Evolutionary conservation across 2,888 invertebrate species (phyloP).

Genomic region (Neoaliturus tenellus): DNA sequence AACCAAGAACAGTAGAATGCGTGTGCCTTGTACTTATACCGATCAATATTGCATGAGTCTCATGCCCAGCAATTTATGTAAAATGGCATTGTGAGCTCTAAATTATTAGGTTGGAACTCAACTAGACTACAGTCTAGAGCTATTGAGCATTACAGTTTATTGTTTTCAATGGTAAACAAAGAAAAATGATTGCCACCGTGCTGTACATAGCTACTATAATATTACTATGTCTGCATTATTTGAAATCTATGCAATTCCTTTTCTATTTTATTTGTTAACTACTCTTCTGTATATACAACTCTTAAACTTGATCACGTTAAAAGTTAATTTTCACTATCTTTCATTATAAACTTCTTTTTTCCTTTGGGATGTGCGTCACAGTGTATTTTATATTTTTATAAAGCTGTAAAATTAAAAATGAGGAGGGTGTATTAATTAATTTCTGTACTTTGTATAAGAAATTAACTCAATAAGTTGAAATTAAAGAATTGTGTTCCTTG

Average conservation of each 20-base stretch:
- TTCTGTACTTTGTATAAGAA: too few relatives aligned
- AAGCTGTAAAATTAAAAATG: too few relatives aligned
- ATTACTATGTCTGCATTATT: not conserved
- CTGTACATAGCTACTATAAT: constrained; percentile 27
- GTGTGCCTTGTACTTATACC: constrained; percentile 21
- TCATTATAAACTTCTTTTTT: too few relatives aligned
- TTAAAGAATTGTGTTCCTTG: too few relatives aligned
- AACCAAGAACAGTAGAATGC: not conserved
- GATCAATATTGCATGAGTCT: constrained; percentile 44
- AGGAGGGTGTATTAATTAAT: too few relatives aligned
- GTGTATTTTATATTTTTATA: too few relatives aligned
- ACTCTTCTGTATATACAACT: not conserved
- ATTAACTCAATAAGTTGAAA: too few relatives aligned
- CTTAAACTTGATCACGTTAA: too few relatives aligned
- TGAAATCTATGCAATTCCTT: not conserved
- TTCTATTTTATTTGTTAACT: not conserved
- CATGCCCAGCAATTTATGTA: constrained; percentile 15
- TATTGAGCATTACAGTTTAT: not conserved
- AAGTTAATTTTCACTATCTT: too few relatives aligned
- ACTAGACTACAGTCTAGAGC: not conserved
- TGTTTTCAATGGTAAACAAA: constrained; percentile 11
- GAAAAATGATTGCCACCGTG: not conserved
- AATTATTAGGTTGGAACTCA: constrained; percentile 30
- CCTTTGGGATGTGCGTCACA: too few relatives aligned
- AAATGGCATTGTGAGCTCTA: constrained; percentile 31